Base-by-base conservation (phyloP, 2,888 invertebrate genomes). In the Dynastes grantii region DNA sequence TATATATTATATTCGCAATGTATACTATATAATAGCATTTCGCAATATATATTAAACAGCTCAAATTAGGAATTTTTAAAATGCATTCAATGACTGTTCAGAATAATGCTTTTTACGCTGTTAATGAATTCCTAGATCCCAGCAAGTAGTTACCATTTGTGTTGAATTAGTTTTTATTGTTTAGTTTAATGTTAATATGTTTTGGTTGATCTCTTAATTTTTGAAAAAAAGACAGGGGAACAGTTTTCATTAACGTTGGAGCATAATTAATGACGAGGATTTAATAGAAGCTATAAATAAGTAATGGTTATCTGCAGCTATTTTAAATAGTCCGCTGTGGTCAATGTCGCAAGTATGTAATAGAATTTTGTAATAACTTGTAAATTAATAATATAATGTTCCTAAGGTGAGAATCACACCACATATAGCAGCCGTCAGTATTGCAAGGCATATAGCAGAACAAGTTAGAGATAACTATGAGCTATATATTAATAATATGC, bases 161-260 rank as follows among this genome's bases (percentile, higher is more conserved):
- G 0, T 22, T 22, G 22, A 22, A 22, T 22, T 22, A 22, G 22
- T 22, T 1, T 22, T 22, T 22, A 22, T 22, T 22, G 22, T 22
- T 22, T 22, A 22, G 22, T 22, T 22, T 22, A 22, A 22, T 22
- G 22, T 1, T 22, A 22, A 22, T 22, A 22, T 1, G 22, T 22
- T 22, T 22, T 22, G 22, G 22, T 22, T 22, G 22, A 22, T 45
- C 1, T 45, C 45, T 8, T 45, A 45, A 32, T 70, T 70, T 32
- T 8, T 37, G 0, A 65, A 65, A 71, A 71, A 11, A 68, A 85
- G 85, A 85, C 51, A 89, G 87, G 83, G 83, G 86, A 70, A 84
- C 90, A 16, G 87, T 92, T 53, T 90, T 92, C 81, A 91, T 92
- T n/a, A 92, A 92, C 84, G 88, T 92, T 78, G 92, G 92, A 1